A percentile compares a stretch with the other conserved stretches of the same genome.
Evolutionary conservation across 2,113 vertebrate species (phyloP).

Genomic region (Chloebia gouldiae): DNA sequence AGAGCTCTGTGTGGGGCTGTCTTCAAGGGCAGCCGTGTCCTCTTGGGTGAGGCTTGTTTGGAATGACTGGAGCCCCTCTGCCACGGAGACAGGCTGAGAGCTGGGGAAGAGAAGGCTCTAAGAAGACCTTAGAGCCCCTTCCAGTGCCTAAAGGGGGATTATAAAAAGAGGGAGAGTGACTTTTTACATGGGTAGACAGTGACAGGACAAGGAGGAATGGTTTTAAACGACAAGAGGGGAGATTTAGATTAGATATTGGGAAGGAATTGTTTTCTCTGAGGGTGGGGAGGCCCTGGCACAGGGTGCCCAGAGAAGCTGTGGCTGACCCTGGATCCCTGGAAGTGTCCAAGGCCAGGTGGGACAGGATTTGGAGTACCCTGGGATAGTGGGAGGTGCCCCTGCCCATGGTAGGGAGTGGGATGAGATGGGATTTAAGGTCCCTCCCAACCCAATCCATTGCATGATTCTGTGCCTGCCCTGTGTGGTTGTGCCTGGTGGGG

Average conservation of each 20-base stretch:
- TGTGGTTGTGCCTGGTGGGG: neutral
- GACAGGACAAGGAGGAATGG: neutral
- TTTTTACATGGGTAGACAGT: neutral
- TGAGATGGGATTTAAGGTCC: rapidly evolving
- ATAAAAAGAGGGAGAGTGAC: neutral
- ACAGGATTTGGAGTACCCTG: rapidly evolving
- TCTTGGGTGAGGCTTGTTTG: neutral
- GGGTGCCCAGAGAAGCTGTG: neutral
- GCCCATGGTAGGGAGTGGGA: neutral
- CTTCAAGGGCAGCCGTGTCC: neutral
- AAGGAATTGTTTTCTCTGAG: neutral
- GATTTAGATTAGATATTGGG: neutral
- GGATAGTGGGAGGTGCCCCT: rapidly evolving
- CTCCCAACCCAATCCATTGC: neutral
- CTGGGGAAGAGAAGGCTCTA: neutral
- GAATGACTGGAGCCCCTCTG: neutral
- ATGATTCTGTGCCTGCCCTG: neutral
- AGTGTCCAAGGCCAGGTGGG: neutral
- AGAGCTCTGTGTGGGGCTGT: neutral
- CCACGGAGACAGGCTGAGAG: neutral
- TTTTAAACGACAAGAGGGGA: neutral
- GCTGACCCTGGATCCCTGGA: neutral
- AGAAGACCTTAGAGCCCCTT: neutral
- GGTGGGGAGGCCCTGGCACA: neutral
- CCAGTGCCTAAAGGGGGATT: neutral